Percentiles rank a stretch among this genome's conserved stretches.
Evolutionary conservation across 2,797 vertebrate genomes (phyloP).

Genomic region (Typhlichthys eigenmanni): DNA sequence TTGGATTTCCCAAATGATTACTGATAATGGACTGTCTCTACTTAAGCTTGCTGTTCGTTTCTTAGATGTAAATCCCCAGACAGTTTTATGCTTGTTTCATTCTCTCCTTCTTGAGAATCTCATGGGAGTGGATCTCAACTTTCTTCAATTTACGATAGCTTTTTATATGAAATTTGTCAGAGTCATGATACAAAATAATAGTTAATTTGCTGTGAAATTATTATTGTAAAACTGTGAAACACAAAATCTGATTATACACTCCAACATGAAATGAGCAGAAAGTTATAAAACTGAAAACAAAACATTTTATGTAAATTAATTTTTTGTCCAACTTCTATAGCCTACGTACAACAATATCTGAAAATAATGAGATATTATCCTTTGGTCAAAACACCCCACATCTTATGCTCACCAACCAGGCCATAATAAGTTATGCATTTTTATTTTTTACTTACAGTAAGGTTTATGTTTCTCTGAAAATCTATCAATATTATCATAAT

Average conservation of each 20-base stretch:
- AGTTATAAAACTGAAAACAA: too few relatives aligned
- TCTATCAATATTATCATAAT: conserved; percentile 1
- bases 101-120: conserved; percentile 32
- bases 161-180: conserved; percentile 37
- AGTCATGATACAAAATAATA: conserved; percentile 2
- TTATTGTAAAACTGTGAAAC: too few relatives aligned
- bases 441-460: too few relatives aligned
- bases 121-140: conserved; percentile 29
- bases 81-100: conserved; percentile 36
- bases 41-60: conserved; percentile 24
- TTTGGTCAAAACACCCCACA: neutral
- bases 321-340: neutral
- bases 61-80: conserved; percentile 32
- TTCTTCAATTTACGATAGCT: conserved; percentile 37
- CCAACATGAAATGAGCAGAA: too few relatives aligned
- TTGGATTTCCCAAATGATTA: conserved; percentile 60
- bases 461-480: conserved; percentile 11
- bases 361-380: neutral
- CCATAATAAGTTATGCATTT: too few relatives aligned
- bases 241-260: too few relatives aligned
- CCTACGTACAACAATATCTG: neutral
- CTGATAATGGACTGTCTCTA: conserved; percentile 48
- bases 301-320: neutral
- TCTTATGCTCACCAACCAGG: too few relatives aligned
- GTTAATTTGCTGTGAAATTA: neutral